phyloP scores from a whole-genome alignment of 2,888 invertebrate species.

The Hoplodrina blanda region DNA sequence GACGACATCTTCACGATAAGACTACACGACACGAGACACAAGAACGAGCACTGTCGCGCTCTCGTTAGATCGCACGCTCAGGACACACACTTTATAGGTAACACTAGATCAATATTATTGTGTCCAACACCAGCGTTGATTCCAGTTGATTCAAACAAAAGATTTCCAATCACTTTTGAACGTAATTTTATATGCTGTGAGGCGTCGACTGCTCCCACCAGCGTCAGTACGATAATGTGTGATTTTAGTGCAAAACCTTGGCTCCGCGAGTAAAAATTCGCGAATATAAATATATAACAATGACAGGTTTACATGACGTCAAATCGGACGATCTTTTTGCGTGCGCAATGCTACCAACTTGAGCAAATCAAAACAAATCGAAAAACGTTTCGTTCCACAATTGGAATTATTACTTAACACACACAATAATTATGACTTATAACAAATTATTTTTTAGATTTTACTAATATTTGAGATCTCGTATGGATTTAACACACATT shows the following conservation, averaged over 20 bases:
- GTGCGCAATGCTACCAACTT: slow-evolving; percentile 71
- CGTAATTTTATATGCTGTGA: not conserved
- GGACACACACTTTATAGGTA: slow-evolving; percentile 3
- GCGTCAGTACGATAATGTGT: slow-evolving; percentile 27
- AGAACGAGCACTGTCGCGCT: slow-evolving; percentile 20
- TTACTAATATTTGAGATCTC: too few species aligned
- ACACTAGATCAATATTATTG: not conserved
- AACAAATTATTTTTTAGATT: not conserved
- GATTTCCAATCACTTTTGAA: slow-evolving; percentile 12
- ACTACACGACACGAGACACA: not conserved
- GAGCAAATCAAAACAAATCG: slow-evolving; percentile 73
- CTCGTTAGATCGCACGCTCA: slow-evolving; percentile 14
- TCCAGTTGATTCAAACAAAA: slow-evolving; percentile 9
- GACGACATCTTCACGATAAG: slow-evolving; percentile 76
- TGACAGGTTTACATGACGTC: slow-evolving; percentile 79
- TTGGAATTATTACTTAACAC: too few species aligned
- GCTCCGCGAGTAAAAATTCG: slow-evolving; percentile 60
- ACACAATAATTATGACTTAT: too few species aligned
- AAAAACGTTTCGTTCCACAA: slow-evolving; percentile 51
- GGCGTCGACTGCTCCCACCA: not conserved
- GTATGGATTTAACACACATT: not conserved
- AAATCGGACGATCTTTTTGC: slow-evolving; percentile 79
- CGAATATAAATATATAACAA: slow-evolving; percentile 79
- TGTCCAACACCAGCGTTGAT: slow-evolving; percentile 13
- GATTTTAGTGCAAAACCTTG: slow-evolving; percentile 46